Evolutionary conservation across 1,140 invertebrate genomes (phyloP).

Genomic region (Drosophila mojavensis): DNA sequence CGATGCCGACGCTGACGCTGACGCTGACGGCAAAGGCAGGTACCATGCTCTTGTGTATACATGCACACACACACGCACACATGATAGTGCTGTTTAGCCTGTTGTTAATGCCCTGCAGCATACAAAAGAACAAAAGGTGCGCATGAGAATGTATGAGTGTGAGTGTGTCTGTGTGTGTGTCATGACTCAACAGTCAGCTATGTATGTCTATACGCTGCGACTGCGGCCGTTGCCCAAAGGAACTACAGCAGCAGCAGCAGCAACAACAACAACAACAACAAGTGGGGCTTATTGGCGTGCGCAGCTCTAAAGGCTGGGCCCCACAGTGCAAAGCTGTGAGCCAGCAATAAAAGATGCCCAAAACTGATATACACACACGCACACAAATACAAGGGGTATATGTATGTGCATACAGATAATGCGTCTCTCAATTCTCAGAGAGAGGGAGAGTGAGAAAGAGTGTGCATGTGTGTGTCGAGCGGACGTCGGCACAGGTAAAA

Average conservation of each 20-base stretch:
- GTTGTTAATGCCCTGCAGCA: constrained; percentile 63
- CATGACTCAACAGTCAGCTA: no score
- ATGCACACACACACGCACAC: constrained; percentile 26
- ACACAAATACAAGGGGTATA: no score
- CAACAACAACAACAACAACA: constrained; percentile 14
- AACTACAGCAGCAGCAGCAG: constrained; percentile 1
- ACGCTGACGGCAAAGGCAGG: constrained; percentile 47
- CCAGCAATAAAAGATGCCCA: constrained; percentile 24
- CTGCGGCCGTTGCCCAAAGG: constrained; percentile 49
- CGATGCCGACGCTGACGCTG: constrained; percentile 17
- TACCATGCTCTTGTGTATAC: constrained; percentile 7
- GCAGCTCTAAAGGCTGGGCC: constrained; percentile 40
- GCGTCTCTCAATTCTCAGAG: constrained; percentile 2
- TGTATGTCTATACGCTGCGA: constrained; percentile 27
- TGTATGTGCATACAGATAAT: not conserved
- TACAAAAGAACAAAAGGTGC: constrained; percentile 73
- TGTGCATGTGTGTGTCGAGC: constrained; percentile 7
- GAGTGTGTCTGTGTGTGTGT: constrained; percentile 28
- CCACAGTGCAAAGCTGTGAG: constrained; percentile 4
- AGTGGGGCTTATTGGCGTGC: constrained; percentile 38
- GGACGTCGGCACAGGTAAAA: constrained; percentile 49
- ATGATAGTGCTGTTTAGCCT: constrained; percentile 48
- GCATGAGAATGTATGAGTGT: not conserved
- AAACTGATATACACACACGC: constrained; percentile 28
- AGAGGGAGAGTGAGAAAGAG: not conserved